phyloP scores from a whole-genome alignment of 2,888 invertebrate species.

The Dryocosmus kuriphilus region DNA sequence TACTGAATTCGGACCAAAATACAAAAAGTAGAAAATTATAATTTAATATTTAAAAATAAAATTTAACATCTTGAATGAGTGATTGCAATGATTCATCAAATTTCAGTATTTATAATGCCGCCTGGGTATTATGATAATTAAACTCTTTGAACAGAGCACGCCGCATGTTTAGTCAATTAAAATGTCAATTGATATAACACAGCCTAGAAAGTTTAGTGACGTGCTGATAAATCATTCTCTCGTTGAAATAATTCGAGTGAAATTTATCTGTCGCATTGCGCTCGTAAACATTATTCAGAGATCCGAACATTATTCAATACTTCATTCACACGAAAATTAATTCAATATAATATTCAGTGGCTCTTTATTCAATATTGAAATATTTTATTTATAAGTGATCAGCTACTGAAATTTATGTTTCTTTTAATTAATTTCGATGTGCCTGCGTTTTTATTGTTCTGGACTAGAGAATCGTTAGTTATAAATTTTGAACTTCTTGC shows the following conservation, averaged over 20 bases:
- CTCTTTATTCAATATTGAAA: constrained; percentile 11
- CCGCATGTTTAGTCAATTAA: background rate
- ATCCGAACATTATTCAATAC: background rate
- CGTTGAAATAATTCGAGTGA: constrained; percentile 3
- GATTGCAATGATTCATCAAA: background rate
- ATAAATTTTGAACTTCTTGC: constrained; percentile 12
- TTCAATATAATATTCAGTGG: constrained; percentile 20
- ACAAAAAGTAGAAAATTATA: background rate
- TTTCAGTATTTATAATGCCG: background rate
- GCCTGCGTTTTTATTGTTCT: constrained; percentile 30
- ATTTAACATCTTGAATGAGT: background rate
- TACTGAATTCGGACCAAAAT: background rate
- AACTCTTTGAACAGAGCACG: background rate
- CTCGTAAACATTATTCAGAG: background rate
- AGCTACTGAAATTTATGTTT: constrained; percentile 15
- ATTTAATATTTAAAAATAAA: background rate
- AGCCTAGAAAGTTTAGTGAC: background rate
- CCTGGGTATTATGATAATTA: background rate
- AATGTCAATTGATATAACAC: background rate
- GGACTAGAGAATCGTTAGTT: background rate
- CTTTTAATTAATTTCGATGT: constrained; percentile 21
- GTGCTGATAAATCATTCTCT: constrained; percentile 7
- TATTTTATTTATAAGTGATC: constrained; percentile 6
- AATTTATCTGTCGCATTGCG: background rate
- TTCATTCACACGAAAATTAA: background rate